Conservation (phyloP, 1,140 invertebrate species). For the Hycleus phaleratus region DNA sequence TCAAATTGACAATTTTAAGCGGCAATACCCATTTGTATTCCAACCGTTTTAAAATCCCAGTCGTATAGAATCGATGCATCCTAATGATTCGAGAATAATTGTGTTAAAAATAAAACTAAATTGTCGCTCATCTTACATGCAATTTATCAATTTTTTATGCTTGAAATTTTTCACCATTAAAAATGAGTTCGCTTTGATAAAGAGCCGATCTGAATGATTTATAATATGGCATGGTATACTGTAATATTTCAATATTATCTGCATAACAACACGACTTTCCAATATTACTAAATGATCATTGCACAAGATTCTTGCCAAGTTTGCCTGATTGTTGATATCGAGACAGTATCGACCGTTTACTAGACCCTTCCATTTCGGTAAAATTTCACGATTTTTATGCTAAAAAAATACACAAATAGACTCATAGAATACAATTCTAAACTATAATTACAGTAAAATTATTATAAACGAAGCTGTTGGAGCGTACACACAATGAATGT, state of each 20-base stretch:
- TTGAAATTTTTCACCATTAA: constrained; percentile 22
- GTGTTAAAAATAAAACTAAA: not conserved
- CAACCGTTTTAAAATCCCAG: constrained; percentile 27
- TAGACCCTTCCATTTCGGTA: constrained; percentile 28
- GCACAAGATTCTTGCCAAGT: constrained; percentile 29
- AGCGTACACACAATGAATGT: constrained; percentile 31
- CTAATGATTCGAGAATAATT: constrained; percentile 20
- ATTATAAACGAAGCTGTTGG: constrained; percentile 35
- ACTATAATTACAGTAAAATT: constrained; percentile 29
- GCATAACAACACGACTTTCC: constrained; percentile 32
- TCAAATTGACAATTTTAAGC: constrained; percentile 5
- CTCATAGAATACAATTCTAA: not conserved
- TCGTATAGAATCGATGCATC: constrained; percentile 22
- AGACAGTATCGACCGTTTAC: constrained; percentile 29
- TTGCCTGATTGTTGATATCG: constrained; percentile 23
- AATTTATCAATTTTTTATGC: constrained; percentile 20
- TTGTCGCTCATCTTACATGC: constrained; percentile 20
- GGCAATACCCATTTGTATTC: constrained; percentile 29
- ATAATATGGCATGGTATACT: constrained; percentile 23
- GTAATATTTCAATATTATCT: constrained; percentile 19
- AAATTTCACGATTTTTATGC: constrained; percentile 20
- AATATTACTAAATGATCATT: constrained; percentile 27
- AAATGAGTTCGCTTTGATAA: constrained; percentile 27
- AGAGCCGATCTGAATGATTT: constrained; percentile 21
- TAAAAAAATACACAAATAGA: not conserved